These are phyloP conservation scores for Hydrolagus colliei DNA, from an alignment of 2,797 vertebrate genomes.

Conservation along the genomic window DNA sequence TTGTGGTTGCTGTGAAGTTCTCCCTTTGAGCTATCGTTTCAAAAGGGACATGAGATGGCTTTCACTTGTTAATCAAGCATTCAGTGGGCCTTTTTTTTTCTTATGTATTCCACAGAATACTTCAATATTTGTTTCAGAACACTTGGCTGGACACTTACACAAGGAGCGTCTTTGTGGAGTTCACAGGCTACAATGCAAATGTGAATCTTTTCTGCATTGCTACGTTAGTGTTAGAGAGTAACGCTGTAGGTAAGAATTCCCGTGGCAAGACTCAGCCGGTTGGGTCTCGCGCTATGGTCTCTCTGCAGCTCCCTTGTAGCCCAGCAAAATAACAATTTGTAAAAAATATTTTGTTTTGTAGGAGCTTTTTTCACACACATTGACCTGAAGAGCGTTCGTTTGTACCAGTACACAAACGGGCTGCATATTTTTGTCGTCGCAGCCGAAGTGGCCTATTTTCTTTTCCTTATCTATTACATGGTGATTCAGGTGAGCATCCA, in stretches of 20 bases:
- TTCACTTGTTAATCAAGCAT: background rate
- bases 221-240: slow-evolving; percentile 78
- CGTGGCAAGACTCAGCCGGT: too few relatives aligned
- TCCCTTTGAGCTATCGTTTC: background rate
- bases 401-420: slow-evolving; percentile 76
- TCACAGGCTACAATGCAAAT: slow-evolving; percentile 89
- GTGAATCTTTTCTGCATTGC: slow-evolving; percentile 89
- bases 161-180: slow-evolving; percentile 83
- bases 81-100: background rate
- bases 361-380: slow-evolving; percentile 74
- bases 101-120: slow-evolving; percentile 54
- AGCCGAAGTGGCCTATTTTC: slow-evolving; percentile 78
- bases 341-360: slow-evolving; percentile 41
- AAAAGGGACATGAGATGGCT: background rate
- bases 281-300: too few relatives aligned
- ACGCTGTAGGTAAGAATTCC: slow-evolving; percentile 65
- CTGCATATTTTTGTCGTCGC: slow-evolving; percentile 81
- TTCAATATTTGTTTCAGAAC: slow-evolving; percentile 75
- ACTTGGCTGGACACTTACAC: slow-evolving; percentile 82
- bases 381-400: slow-evolving; percentile 73
- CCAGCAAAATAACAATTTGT: background rate
- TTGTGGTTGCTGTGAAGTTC: too few relatives aligned
- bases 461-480: slow-evolving; percentile 90
- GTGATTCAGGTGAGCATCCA: slow-evolving; percentile 68
- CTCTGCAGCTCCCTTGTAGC: background rate